Evolutionary conservation across 2,888 invertebrate genomes (phyloP).

Genomic region (Dysmachus trigonus): DNA sequence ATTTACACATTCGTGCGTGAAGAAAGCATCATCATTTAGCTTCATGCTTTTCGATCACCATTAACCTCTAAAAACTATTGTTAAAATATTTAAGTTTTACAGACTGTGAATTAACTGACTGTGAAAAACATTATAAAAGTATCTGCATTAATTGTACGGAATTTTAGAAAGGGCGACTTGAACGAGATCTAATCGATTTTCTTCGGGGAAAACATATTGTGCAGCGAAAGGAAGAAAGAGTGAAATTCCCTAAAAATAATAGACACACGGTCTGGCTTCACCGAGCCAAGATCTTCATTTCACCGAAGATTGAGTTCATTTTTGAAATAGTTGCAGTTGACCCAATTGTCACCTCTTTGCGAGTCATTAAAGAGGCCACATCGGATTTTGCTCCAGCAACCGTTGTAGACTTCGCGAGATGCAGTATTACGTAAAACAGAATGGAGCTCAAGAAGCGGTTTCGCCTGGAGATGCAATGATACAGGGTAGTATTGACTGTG

Average conservation of each 20-base stretch:
- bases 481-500: neutral
- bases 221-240: neutral
- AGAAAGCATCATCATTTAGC: neutral
- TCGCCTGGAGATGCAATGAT: neutral
- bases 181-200: conserved; percentile 11
- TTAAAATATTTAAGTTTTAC: neutral
- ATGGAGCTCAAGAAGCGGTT: neutral
- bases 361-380: conserved; percentile 2
- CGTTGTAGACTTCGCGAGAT: neutral
- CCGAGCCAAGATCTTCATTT: neutral
- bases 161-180: neutral
- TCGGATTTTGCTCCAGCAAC: neutral
- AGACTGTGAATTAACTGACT: neutral
- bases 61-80: neutral
- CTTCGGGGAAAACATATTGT: conserved; percentile 11
- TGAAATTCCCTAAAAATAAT: conserved; percentile 1
- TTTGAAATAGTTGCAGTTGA: conserved; percentile 22
- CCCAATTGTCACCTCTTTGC: conserved; percentile 13
- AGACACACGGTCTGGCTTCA: neutral
- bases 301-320: neutral
- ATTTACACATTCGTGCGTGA: neutral
- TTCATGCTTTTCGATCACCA: neutral
- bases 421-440: neutral
- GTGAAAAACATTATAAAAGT: neutral
- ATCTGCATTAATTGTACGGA: neutral